These are phyloP conservation scores for Prostheceraeus crozeri DNA, from an alignment of 2,888 invertebrate species.

Conservation along the genomic window DNA sequence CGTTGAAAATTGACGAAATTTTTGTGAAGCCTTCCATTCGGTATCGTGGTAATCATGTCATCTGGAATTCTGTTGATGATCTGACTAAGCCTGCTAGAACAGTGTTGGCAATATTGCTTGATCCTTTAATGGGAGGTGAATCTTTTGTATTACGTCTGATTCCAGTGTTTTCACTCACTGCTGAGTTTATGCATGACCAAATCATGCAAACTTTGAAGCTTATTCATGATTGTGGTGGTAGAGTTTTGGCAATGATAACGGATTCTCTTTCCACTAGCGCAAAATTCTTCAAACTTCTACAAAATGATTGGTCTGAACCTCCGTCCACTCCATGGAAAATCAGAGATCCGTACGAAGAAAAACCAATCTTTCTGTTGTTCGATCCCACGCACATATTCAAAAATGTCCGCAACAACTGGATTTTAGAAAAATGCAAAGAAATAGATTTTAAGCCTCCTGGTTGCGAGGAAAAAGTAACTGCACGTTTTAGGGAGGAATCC, in stretches of 20 bases:
- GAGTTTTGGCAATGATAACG: not conserved
- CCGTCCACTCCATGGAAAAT: no score
- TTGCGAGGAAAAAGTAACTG: no score
- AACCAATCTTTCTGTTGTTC: no score
- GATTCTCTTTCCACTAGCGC: constrained; percentile 1
- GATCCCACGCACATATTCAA: no score
- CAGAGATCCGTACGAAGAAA: no score
- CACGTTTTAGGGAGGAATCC: no score
- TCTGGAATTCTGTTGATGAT: constrained; percentile 2
- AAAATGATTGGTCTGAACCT: no score
- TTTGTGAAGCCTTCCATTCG: constrained; percentile 1
- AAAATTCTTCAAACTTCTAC: constrained; percentile 8
- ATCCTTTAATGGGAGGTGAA: not conserved
- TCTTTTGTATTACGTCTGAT: constrained; percentile 6
- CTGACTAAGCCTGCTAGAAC: not conserved
- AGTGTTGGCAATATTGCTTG: not conserved
- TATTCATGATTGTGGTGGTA: not conserved
- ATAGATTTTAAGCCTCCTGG: no score
- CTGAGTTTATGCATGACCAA: constrained; percentile 15
- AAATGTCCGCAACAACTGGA: no score
- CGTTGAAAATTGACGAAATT: constrained; percentile 4
- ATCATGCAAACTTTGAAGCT: not conserved
- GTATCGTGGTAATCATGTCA: not conserved
- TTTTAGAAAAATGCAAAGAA: no score
- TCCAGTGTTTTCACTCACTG: not conserved